Conservation (phyloP, 1,140 invertebrate species). For the Aphis gossypii region DNA sequence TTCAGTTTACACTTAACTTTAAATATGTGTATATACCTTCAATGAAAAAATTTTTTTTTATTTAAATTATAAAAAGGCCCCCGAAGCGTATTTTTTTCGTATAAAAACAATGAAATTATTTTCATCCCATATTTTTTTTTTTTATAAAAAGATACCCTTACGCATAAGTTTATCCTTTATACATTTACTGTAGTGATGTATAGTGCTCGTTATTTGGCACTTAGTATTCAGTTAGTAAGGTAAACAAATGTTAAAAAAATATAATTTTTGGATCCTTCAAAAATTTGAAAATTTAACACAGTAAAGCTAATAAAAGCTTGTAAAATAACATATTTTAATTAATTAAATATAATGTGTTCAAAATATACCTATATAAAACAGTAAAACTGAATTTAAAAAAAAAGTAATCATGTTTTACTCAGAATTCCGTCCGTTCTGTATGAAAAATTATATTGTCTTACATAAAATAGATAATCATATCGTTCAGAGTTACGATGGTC, state of each 20-base stretch:
- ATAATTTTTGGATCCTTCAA: background rate
- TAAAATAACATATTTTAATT: background rate
- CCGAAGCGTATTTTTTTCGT: background rate
- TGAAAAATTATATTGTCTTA: background rate
- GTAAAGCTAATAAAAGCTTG: background rate
- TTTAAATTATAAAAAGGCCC: background rate
- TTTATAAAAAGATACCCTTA: background rate
- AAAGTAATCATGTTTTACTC: background rate
- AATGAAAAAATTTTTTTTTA: background rate
- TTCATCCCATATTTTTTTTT: background rate
- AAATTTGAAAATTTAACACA: background rate
- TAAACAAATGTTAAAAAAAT: background rate
- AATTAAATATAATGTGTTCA: background rate
- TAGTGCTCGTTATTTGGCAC: background rate
- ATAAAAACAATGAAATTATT: background rate
- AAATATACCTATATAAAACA: background rate
- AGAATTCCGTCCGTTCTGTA: background rate
- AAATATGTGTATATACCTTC: background rate
- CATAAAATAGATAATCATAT: conserved; percentile 23
- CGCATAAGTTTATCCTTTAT: background rate
- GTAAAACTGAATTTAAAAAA: background rate
- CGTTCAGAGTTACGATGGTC: background rate
- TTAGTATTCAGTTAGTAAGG: conserved; percentile 13
- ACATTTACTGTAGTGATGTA: background rate
- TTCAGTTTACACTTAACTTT: background rate